phyloP scores from a whole-genome alignment of 2,888 invertebrate genomes.

The Plebejus melissa region DNA sequence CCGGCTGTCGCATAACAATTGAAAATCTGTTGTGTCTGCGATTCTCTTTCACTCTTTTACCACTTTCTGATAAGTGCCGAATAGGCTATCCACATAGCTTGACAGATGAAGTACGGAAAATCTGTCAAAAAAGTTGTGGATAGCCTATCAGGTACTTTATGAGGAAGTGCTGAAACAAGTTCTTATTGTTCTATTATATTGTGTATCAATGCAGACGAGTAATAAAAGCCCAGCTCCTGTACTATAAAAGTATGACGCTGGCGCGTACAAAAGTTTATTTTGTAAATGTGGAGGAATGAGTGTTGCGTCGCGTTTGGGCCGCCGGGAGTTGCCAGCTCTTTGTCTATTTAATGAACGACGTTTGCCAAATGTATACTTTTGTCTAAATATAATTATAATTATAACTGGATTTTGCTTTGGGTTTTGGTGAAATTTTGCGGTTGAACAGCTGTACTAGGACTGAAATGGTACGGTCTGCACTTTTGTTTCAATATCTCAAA shows the following conservation, averaged over 20 bases:
- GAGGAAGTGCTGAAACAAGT: no score
- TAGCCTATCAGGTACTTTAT: no score
- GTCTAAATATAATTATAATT: constrained; percentile 30
- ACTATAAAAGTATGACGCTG: constrained; percentile 29
- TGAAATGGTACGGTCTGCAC: not conserved
- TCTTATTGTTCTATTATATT: not conserved
- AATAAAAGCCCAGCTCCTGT: constrained; percentile 29
- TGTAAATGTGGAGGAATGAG: constrained; percentile 52
- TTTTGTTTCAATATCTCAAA: no score
- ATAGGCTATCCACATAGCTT: no score
- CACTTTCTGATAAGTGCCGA: no score
- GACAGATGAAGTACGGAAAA: no score
- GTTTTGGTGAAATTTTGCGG: not conserved
- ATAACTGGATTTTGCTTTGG: not conserved
- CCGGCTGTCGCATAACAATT: no score
- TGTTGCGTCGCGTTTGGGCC: constrained; percentile 38
- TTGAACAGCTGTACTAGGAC: not conserved
- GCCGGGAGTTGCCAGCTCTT: constrained; percentile 36
- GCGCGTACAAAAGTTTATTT: constrained; percentile 46
- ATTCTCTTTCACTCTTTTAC: no score
- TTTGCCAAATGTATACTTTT: constrained; percentile 36
- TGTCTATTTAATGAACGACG: constrained; percentile 37
- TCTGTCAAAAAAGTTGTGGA: no score
- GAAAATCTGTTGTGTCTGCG: no score
- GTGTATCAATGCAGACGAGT: not conserved